Evolutionary conservation across 2,113 vertebrate species (phyloP).

Genomic region (Pedionomus torquatus): DNA sequence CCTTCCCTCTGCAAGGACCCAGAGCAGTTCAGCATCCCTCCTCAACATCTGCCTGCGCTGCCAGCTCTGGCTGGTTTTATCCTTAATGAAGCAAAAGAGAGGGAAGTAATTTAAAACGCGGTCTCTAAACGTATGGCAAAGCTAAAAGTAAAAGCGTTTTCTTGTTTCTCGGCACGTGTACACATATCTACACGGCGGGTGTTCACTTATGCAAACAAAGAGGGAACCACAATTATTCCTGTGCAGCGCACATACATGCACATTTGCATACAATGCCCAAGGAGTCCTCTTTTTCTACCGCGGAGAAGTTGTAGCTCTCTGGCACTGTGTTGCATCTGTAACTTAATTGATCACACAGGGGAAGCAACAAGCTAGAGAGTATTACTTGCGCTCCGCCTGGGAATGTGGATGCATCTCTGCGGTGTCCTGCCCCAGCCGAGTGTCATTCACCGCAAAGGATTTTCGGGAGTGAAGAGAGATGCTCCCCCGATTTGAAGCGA

Average conservation of each 20-base stretch:
- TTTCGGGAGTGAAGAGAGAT: not conserved
- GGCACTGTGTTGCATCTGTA: not conserved
- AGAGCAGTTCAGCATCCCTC: constrained; percentile 40
- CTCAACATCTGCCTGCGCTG: constrained; percentile 5
- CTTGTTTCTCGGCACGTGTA: not conserved
- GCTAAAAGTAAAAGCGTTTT: not conserved
- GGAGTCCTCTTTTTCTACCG: not conserved
- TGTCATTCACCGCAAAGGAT: not conserved
- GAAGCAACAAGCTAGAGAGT: constrained; percentile 57
- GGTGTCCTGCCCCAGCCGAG: not conserved
- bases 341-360: constrained; percentile 30
- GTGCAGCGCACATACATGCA: not conserved
- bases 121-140: not conserved
- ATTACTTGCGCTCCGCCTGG: not conserved
- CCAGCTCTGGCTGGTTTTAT: not conserved
- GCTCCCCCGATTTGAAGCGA: not conserved
- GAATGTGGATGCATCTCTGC: not conserved
- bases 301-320: constrained; percentile 11
- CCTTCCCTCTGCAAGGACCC: not conserved
- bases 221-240: not conserved
- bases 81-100: not conserved
- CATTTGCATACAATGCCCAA: constrained; percentile 46
- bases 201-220: constrained; percentile 30
- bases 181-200: not conserved
- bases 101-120: not conserved